phyloP scores from a whole-genome alignment of 2,888 invertebrate genomes.

The Plebejus anna region DNA sequence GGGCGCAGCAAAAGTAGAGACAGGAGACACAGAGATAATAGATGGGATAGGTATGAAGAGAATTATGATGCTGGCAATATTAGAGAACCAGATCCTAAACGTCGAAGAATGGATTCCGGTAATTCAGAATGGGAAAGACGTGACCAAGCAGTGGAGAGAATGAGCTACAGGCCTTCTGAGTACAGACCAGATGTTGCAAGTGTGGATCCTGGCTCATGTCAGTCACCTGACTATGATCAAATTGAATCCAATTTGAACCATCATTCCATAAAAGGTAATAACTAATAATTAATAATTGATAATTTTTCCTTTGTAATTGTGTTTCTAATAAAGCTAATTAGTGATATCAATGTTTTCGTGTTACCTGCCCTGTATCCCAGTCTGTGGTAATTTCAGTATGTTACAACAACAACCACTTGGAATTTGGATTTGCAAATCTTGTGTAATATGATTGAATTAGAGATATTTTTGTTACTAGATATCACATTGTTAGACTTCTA shows the following conservation, averaged over 20 bases:
- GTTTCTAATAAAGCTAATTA: conserved; percentile 2
- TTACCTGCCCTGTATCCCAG: background rate
- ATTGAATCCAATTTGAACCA: conserved; percentile 34
- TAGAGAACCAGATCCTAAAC: conserved; percentile 33
- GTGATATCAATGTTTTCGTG: conserved; percentile 3
- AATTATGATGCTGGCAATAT: conserved; percentile 32
- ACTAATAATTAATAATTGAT: background rate
- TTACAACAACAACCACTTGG: background rate
- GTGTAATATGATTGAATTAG: no score
- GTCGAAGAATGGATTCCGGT: conserved; percentile 9
- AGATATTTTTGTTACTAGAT: background rate
- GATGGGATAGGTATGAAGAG: conserved; percentile 37
- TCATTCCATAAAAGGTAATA: conserved; percentile 53
- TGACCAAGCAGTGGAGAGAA: conserved; percentile 4
- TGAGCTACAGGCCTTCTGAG: background rate
- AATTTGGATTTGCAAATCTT: background rate
- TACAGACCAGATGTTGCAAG: conserved; percentile 32
- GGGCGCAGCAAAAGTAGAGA: conserved; percentile 43
- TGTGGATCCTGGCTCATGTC: conserved; percentile 49
- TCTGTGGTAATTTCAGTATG: background rate
- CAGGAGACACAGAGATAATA: conserved; percentile 40
- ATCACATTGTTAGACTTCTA: background rate
- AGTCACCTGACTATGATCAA: conserved; percentile 59
- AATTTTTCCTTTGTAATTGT: background rate
- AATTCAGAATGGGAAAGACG: conserved; percentile 2